Evolutionary conservation across 2,797 vertebrate genomes (phyloP), one percentile per base, ranked within the genome.

Genomic region (Heteromormyrus szaboi): DNA sequence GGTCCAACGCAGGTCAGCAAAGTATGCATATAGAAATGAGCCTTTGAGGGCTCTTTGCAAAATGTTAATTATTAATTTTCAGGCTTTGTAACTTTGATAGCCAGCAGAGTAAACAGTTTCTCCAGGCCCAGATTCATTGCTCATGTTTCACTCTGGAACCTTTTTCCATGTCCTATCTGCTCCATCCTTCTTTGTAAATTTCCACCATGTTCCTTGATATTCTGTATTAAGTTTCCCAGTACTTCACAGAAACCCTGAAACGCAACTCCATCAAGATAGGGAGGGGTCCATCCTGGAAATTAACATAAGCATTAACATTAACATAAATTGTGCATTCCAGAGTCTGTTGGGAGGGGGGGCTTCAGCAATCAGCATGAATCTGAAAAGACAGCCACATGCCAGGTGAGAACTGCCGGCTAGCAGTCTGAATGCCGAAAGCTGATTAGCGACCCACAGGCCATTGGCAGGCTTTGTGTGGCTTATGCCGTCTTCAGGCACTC

Each of bases 331-430:
- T 48, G 79, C 46, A 83, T 85, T 85, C 81, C 44, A 48, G 11
- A 14, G 48, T 51, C 22, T 25, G 7, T 2, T 85, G 33, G 44
- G 37, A 2, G 19, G 33, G 14, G 22, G 46, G 9, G 7, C 11
- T 29, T 29, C n/a, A 6, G 46, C 81, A 12, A 37, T 37, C 37
- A 37, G 37, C 37, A 37, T 85, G 48, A 51, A 51, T 85, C 22
- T 51, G 9, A 85, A 51, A 85, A 29, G 81, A 46, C 44, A 51
- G 48, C n/a, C 79, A 25, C 44, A 44, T 48, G 46, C 79, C 46
- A 85, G 44, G 81, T 85, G 81, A 50, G 46, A 85, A 51, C 81
- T 22, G 46, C 81, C n/a, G 81, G n/a, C 81, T 51, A 85, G 46
- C 41, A 9, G 79, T 6, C 41, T 37, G 68, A 37, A 72, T 72